Evolutionary conservation across 2,113 vertebrate genomes (phyloP).

Genomic region (Marmota monax): DNA sequence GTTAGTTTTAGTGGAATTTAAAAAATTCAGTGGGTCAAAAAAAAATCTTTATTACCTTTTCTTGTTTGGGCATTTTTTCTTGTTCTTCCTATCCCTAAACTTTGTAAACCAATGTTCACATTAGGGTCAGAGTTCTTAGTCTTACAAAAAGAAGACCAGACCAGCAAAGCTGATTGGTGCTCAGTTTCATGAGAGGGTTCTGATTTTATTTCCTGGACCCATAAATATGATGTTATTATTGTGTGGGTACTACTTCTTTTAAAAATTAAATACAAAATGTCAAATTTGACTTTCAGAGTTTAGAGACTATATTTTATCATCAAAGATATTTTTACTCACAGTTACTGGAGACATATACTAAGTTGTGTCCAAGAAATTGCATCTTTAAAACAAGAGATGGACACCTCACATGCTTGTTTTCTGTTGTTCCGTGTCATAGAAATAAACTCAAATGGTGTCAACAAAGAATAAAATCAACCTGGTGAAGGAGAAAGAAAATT

Average conservation of each 20-base stretch:
- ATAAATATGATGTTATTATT: neutral
- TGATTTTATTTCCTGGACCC: neutral
- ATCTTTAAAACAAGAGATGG: neutral
- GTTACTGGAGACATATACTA: neutral
- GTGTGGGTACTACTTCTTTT: neutral
- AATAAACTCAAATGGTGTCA: neutral
- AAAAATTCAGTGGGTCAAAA: neutral
- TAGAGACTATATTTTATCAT: neutral
- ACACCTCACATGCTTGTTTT: neutral
- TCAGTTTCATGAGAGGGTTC: neutral
- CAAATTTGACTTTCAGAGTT: slow-evolving; percentile 16
- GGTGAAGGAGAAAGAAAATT: neutral
- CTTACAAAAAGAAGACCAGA: neutral
- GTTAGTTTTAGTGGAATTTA: neutral
- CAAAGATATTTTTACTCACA: neutral
- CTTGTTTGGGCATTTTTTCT: neutral
- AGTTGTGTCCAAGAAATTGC: neutral
- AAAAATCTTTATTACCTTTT: neutral
- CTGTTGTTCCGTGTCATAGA: neutral
- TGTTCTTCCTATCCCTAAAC: neutral
- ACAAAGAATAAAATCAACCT: neutral
- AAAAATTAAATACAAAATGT: slow-evolving; percentile 13
- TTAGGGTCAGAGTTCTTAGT: neutral
- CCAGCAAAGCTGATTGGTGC: neutral
- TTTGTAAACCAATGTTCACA: neutral